Conservation (phyloP, 2,113 vertebrate species). For the Aspidoscelis tigris region DNA sequence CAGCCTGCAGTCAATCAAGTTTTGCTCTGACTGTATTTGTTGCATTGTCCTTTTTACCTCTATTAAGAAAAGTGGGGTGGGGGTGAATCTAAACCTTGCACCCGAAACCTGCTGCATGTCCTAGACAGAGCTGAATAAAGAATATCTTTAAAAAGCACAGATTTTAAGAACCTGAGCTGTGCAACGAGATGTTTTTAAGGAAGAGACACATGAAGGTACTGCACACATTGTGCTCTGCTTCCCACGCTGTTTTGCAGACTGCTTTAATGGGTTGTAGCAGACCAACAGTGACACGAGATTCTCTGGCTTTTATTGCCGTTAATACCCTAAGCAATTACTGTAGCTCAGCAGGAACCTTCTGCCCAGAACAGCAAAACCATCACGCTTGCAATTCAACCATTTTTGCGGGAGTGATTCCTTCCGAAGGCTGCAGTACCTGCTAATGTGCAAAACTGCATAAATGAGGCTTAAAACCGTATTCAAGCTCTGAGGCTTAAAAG, state of each 20-base stretch:
- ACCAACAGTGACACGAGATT: conserved; percentile 56
- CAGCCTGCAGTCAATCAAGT: neutral
- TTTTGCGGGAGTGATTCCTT: conserved; percentile 34
- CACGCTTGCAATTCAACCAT: conserved; percentile 40
- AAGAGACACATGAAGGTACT: conserved; percentile 5
- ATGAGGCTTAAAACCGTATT: conserved; percentile 34
- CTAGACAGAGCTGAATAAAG: neutral
- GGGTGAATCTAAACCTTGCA: neutral
- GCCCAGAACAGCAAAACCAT: conserved; percentile 56
- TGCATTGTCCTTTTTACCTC: neutral
- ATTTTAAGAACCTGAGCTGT: neutral
- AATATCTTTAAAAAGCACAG: neutral
- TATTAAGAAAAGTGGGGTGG: conserved; percentile 38
- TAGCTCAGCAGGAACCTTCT: conserved; percentile 60
- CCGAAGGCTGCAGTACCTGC: conserved; percentile 52
- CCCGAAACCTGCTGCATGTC: too few relatives aligned
- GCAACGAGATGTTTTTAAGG: neutral
- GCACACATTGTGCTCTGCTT: conserved; percentile 5
- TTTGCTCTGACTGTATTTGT: neutral
- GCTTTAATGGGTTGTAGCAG: conserved; percentile 48
- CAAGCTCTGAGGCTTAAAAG: conserved; percentile 5
- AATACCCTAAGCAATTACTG: conserved; percentile 65
- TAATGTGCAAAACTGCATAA: conserved; percentile 1
- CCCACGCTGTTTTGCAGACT: conserved; percentile 50
- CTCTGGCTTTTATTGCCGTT: conserved; percentile 62